These are phyloP conservation scores for Rhodinocichla rosea DNA, from an alignment of 2,113 vertebrate species.

Conservation along the genomic window DNA sequence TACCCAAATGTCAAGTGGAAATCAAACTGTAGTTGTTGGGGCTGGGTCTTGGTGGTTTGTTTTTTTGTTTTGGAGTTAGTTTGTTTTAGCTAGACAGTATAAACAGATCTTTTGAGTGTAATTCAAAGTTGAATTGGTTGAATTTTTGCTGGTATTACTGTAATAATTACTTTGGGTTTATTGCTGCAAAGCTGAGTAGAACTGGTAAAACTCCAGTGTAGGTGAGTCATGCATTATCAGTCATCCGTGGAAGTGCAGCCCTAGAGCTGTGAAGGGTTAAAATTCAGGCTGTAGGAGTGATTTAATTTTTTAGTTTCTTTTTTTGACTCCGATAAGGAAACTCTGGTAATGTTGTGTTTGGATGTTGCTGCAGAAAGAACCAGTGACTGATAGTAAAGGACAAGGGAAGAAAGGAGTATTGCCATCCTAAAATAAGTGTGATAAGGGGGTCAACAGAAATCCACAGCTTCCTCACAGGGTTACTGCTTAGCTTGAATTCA, in stretches of 20 bases:
- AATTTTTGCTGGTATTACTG: not conserved
- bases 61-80: not conserved
- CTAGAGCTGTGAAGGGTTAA: not conserved
- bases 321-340: not conserved
- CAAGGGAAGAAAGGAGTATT: not conserved
- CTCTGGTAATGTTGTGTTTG: not conserved
- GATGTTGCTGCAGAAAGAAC: not conserved
- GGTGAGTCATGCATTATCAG: accelerated
- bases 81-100: not conserved
- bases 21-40: not conserved
- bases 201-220: not conserved
- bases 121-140: not conserved
- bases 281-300: not conserved
- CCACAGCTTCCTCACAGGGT: not conserved
- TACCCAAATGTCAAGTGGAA: not conserved
- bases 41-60: not conserved
- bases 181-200: not conserved
- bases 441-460: not conserved
- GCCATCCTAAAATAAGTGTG: not conserved
- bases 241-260: not conserved
- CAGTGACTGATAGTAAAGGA: not conserved
- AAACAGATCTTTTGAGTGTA: not conserved
- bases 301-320: not conserved
- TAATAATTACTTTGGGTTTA: not conserved
- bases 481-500: not conserved